Conservation (phyloP, 2,888 invertebrate genomes). For the Lutraria lutraria region DNA sequence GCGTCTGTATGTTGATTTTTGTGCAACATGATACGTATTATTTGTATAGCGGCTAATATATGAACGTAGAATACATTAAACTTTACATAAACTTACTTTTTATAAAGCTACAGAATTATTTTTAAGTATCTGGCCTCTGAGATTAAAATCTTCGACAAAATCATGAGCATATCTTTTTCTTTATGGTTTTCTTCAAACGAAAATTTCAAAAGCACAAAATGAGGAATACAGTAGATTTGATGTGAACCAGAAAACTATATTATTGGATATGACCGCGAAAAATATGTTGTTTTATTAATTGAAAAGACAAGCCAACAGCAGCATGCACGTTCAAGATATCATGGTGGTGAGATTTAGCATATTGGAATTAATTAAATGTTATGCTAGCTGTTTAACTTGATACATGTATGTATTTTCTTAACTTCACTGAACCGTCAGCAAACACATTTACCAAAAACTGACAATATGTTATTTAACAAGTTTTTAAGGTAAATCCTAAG, state of each 20-base stretch:
- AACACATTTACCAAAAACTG: no score
- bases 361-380: no score
- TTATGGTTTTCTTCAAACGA: neutral
- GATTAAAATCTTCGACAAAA: neutral
- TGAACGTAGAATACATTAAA: neutral
- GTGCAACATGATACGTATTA: neutral
- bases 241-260: neutral
- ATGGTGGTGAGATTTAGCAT: no score
- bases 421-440: no score
- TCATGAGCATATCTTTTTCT: neutral
- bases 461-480: no score
- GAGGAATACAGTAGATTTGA: neutral
- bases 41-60: neutral
- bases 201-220: neutral
- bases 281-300: neutral
- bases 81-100: neutral
- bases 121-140: neutral
- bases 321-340: no score
- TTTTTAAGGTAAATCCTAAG: no score
- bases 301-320: neutral
- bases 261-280: neutral
- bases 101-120: neutral
- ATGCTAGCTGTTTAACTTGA: no score
- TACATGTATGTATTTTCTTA: no score
- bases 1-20: neutral